Percentiles rank a stretch among this genome's conserved stretches.
phyloP scores from a whole-genome alignment of 1,140 invertebrate genomes.

The Sesamia nonagrioides region DNA sequence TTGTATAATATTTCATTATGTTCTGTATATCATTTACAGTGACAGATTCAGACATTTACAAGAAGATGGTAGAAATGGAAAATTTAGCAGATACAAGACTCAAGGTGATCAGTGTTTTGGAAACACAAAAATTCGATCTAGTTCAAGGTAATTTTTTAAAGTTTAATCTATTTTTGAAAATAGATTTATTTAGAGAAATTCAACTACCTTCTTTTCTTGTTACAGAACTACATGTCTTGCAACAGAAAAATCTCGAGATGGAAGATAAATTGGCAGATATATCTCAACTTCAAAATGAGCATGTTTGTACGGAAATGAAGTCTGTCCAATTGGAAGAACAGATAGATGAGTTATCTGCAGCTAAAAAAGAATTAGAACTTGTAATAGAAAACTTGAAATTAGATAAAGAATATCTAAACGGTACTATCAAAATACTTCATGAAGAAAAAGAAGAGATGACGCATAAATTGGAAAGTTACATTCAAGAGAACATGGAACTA shows the following conservation, averaged over 20 bases:
- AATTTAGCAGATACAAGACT: conserved; percentile 85
- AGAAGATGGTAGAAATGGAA: conserved; percentile 86
- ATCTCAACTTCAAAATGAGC: conserved; percentile 88
- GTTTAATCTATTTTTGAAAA: neutral
- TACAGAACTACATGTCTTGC: conserved; percentile 88
- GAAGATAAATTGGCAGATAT: conserved; percentile 89
- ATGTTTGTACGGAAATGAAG: conserved; percentile 91
- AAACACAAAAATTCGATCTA: conserved; percentile 90
- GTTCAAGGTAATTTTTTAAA: conserved; percentile 87
- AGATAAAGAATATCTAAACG: conserved; percentile 87
- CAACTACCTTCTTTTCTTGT: conserved; percentile 36
- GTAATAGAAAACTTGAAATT: conserved; percentile 86
- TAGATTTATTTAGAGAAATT: neutral
- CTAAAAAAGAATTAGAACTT: conserved; percentile 87
- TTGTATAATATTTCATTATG: no score
- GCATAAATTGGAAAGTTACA: conserved; percentile 89
- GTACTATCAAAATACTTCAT: conserved; percentile 87
- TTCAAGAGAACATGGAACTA: conserved; percentile 90
- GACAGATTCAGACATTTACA: conserved; percentile 84
- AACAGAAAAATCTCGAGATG: conserved; percentile 88
- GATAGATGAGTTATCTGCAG: conserved; percentile 86
- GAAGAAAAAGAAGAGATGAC: conserved; percentile 88
- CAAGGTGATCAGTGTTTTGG: conserved; percentile 89
- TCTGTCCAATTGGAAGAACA: conserved; percentile 91
- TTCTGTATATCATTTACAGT: conserved; percentile 71